Evolutionary conservation across 2,888 invertebrate genomes (phyloP).

Genomic region (Conus canariensis): DNA sequence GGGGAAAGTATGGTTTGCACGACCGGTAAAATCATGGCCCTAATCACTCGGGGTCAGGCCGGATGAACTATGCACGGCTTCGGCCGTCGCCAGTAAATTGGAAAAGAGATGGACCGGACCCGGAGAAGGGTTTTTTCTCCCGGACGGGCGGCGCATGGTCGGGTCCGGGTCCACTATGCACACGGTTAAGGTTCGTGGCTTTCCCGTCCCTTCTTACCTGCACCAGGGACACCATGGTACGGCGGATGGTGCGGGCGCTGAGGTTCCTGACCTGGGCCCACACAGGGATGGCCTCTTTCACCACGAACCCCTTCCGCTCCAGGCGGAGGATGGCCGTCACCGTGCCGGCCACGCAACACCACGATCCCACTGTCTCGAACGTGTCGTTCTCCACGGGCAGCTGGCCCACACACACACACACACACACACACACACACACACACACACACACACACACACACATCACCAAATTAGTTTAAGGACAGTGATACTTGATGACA

Average conservation of each 20-base stretch:
- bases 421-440: not conserved
- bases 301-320: constrained; percentile 69
- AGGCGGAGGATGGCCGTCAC: constrained; percentile 70
- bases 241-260: constrained; percentile 68
- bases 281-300: constrained; percentile 72
- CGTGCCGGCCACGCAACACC: constrained; percentile 73
- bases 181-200: not conserved
- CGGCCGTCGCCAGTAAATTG: too few relatives aligned
- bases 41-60: too few relatives aligned
- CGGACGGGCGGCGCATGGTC: too few relatives aligned
- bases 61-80: too few relatives aligned
- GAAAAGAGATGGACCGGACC: too few relatives aligned
- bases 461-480: too few relatives aligned
- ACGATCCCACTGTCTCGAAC: constrained; percentile 72
- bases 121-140: too few relatives aligned
- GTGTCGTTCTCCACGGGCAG: constrained; percentile 73
- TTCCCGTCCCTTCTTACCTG: constrained; percentile 58
- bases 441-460: too few relatives aligned
- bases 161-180: too few relatives aligned
- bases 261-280: constrained; percentile 74
- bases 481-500: too few relatives aligned
- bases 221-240: constrained; percentile 71
- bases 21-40: too few relatives aligned
- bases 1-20: too few relatives aligned
- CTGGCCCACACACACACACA: constrained; percentile 51